phyloP scores from a whole-genome alignment of 53 echinoderm and acorn worm species.

The Luidia sarsii region DNA sequence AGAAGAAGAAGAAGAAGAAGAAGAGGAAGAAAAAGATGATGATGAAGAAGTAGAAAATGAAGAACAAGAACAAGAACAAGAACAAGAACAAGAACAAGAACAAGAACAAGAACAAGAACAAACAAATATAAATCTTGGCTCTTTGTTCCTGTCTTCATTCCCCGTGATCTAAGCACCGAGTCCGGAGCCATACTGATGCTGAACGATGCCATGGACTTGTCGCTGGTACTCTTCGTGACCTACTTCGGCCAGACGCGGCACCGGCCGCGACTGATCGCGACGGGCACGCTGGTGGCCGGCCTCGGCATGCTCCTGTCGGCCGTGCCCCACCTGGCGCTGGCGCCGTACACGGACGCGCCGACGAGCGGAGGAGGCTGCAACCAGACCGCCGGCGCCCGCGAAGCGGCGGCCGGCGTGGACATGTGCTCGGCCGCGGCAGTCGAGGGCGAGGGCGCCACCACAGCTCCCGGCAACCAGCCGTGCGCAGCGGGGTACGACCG shows the following conservation, averaged over 20 bases:
- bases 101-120: not conserved
- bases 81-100: not conserved
- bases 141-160: not conserved
- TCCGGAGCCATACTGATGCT: constrained; percentile 50
- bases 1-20: no score
- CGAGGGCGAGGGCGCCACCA: no score
- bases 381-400: not conserved
- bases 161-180: constrained; percentile 55
- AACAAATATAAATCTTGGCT: not conserved
- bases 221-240: constrained; percentile 56
- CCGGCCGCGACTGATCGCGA: constrained; percentile 58
- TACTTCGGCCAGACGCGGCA: constrained; percentile 70
- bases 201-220: constrained; percentile 46
- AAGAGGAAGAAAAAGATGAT: no score
- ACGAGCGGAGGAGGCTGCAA: not conserved
- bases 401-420: no score
- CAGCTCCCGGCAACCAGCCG: not conserved
- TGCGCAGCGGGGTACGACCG: not conserved
- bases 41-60: no score
- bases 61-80: no score
- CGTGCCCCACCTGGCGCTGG: constrained; percentile 56
- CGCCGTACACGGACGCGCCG: not conserved
- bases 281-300: constrained; percentile 44
- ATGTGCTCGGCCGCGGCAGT: not conserved
- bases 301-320: constrained; percentile 58